Percentiles rank a stretch among this genome's conserved stretches.
These are phyloP conservation scores for Rhadinocentrus ornatus DNA, from an alignment of 2,797 vertebrate genomes.

Conservation along the genomic window DNA sequence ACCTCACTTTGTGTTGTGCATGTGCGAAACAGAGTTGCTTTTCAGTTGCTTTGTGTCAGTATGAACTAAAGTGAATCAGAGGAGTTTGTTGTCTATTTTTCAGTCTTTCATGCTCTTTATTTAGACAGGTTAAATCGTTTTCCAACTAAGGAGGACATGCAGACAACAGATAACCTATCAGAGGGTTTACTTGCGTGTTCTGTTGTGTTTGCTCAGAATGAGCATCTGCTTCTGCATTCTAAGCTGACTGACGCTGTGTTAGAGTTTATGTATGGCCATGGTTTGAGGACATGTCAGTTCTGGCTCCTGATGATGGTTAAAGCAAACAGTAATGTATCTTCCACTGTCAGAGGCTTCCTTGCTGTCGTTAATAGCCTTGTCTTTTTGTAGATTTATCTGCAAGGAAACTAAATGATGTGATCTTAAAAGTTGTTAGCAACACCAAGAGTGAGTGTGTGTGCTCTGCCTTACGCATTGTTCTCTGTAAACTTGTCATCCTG, in stretches of 20 bases:
- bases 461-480: constrained; percentile 44
- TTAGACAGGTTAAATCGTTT: constrained; percentile 6
- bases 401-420: neutral
- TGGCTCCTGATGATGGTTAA: constrained; percentile 1
- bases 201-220: constrained; percentile 9
- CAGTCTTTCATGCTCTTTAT: neutral
- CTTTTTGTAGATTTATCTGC: neutral
- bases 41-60: constrained; percentile 41
- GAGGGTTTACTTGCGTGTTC: neutral
- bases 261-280: constrained; percentile 7
- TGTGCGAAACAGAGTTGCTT: constrained; percentile 1
- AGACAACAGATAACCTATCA: constrained; percentile 5
- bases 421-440: neutral
- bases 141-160: neutral
- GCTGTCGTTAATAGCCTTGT: neutral
- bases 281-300: constrained; percentile 6
- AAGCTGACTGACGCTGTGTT: neutral
- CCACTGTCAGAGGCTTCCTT: neutral
- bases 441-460: neutral
- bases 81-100: constrained; percentile 23
- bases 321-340: neutral
- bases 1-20: constrained; percentile 20
- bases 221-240: constrained; percentile 20
- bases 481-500: constrained; percentile 61
- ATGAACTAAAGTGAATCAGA: constrained; percentile 31